phyloP scores from a whole-genome alignment of 1,140 invertebrate genomes.

The Drosophila nigromelanica region DNA sequence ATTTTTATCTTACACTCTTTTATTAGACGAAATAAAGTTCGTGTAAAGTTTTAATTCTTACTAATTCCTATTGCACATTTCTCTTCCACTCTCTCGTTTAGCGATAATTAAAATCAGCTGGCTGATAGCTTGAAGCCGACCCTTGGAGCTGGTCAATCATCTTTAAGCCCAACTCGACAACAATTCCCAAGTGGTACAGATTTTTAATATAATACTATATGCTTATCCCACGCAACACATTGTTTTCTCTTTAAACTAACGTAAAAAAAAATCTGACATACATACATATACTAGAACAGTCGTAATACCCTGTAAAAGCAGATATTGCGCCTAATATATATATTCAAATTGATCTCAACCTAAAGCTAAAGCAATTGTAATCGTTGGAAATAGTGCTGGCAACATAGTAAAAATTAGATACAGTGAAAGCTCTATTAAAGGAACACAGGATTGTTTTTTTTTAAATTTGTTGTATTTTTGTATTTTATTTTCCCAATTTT shows the following conservation, averaged over 20 bases:
- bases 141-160: neutral
- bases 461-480: too few species aligned
- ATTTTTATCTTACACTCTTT: too few species aligned
- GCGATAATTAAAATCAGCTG: too few species aligned
- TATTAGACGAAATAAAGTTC: too few species aligned
- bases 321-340: conserved; percentile 14
- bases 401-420: neutral
- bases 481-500: too few species aligned
- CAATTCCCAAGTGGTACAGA: conserved; percentile 1
- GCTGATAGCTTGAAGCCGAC: too few species aligned
- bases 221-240: conserved; percentile 2
- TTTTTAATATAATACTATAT: conserved; percentile 6
- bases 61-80: too few species aligned
- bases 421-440: conserved; percentile 2
- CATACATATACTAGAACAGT: neutral
- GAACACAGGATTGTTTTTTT: too few species aligned
- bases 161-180: neutral
- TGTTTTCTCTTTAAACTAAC: conserved; percentile 8
- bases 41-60: too few species aligned
- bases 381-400: conserved; percentile 24
- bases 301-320: conserved; percentile 6
- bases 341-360: conserved; percentile 77
- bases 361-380: conserved; percentile 42
- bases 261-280: neutral
- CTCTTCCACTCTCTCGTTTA: too few species aligned